These are phyloP conservation scores for Oncorhynchus gorbuscha DNA, from an alignment of 2,113 vertebrate genomes.

Conservation along the genomic window DNA sequence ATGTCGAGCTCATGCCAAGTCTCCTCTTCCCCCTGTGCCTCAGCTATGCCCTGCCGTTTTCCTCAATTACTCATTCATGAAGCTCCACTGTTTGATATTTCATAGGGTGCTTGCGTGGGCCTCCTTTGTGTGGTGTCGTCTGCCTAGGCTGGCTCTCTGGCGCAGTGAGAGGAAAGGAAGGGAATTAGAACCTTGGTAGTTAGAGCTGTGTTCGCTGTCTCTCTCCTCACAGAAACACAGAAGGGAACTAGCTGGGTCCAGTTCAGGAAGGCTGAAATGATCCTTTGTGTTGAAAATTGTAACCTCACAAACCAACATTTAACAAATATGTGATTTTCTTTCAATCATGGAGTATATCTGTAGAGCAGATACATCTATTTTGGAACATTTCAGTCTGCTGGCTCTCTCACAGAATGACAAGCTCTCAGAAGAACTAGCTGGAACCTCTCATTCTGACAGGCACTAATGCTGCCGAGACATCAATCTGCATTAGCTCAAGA, in stretches of 20 bases:
- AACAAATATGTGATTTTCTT: background rate
- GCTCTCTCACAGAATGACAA: conserved; percentile 24
- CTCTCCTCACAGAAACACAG: conserved; percentile 27
- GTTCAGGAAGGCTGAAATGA: background rate
- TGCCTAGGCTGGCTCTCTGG: conserved; percentile 27
- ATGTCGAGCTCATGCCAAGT: conserved; percentile 34
- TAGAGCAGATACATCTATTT: background rate
- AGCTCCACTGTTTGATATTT: conserved; percentile 51
- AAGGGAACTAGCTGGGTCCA: background rate
- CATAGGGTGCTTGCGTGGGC: conserved; percentile 19
- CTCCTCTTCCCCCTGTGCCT: conserved; percentile 38
- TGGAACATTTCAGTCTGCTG: conserved; percentile 17
- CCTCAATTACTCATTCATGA: conserved; percentile 58
- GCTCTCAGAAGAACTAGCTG: conserved; percentile 41
- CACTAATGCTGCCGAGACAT: conserved; percentile 29
- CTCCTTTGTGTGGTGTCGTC: conserved; percentile 43
- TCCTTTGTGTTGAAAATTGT: background rate
- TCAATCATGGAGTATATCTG: conserved; percentile 5
- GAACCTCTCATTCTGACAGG: conserved; percentile 40
- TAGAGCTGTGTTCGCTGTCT: background rate
- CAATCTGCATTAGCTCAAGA: conserved; percentile 18
- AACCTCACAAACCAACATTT: background rate
- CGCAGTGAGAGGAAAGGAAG: background rate
- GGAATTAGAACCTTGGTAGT: conserved; percentile 31
- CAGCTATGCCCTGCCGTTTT: conserved; percentile 48